Percentiles rank a stretch among this genome's conserved stretches.
These are phyloP conservation scores for Neolamprologus kungweensis DNA, from an alignment of 2,113 vertebrate species.

Conservation along the genomic window DNA sequence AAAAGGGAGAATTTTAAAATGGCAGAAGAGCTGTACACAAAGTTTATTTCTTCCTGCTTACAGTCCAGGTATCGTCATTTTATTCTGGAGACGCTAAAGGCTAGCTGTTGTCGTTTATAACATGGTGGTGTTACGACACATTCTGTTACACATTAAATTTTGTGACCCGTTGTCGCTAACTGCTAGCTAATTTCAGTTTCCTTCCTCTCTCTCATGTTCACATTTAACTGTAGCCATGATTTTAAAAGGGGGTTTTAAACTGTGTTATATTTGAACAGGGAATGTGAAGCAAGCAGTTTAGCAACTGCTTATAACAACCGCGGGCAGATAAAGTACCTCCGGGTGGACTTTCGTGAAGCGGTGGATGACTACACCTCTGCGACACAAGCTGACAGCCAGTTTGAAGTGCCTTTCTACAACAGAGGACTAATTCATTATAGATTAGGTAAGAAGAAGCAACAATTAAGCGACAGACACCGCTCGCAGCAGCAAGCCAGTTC, in stretches of 20 bases:
- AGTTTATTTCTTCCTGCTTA: conserved; percentile 60
- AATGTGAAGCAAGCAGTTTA: conserved; percentile 59
- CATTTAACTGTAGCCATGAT: not conserved
- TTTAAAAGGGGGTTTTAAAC: accelerated
- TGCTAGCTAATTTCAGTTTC: not conserved
- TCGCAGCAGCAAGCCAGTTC: not conserved
- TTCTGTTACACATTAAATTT: not conserved
- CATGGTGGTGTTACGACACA: not conserved
- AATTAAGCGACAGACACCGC: not conserved
- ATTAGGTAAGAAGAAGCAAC: conserved; percentile 72
- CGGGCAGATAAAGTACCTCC: conserved; percentile 86
- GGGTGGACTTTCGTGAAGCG: conserved; percentile 89
- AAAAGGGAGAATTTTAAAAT: conserved; percentile 35
- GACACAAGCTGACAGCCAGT: conserved; percentile 68
- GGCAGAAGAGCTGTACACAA: conserved; percentile 68
- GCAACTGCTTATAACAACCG: conserved; percentile 85
- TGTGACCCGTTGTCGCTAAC: not conserved
- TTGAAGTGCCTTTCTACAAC: conserved; percentile 90
- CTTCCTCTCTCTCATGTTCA: not conserved
- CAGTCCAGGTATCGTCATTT: conserved; percentile 51
- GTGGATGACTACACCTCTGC: conserved; percentile 84
- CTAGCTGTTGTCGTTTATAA: not conserved
- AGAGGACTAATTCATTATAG: conserved; percentile 86
- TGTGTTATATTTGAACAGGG: conserved; percentile 53
- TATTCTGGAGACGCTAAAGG: not conserved